Evolutionary conservation across 2,888 invertebrate species (phyloP), one percentile per base, ranked within the genome.

Genomic region (Sinotaia quadrata): DNA sequence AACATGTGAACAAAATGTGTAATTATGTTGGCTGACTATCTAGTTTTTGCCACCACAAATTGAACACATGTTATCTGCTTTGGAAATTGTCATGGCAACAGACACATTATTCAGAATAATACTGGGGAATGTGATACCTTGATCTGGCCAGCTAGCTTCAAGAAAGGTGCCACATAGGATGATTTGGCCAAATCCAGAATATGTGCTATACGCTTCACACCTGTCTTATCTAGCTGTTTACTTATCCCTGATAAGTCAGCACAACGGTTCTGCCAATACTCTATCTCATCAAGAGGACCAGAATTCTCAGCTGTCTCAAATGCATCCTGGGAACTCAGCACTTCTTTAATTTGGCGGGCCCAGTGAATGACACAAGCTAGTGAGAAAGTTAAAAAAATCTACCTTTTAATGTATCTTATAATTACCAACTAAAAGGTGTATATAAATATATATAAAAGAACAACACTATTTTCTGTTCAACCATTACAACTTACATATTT

Each of bases 341-440:
- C 93, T 0, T 94, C 92, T 81, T 94, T 92, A 75, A 96, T 94
- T 89, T 96, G 95, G 74, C 93, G 92, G 0, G 93, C 94, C 96
- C 96, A 96, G 84, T 94, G 92, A 7, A 94, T 93, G 84, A 89
- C 87, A 29, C 87, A 84, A 73, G 87, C 88, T 88, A 70, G 29
- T 27, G 5, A 52, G 29, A 21, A 21, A n/a, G n/a, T n/a, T n/a
- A n/a, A n/a, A n/a, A n/a, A n/a, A n/a, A n/a, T n/a, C n/a, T n/a
- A n/a, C n/a, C n/a, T n/a, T n/a, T n/a, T n/a, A n/a, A n/a, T n/a
- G n/a, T n/a, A n/a, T n/a, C n/a, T n/a, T n/a, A n/a, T n/a, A n/a
- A n/a, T n/a, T n/a, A n/a, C n/a, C n/a, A n/a, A n/a, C n/a, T n/a
- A n/a, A n/a, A n/a, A n/a, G n/a, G n/a, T n/a, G n/a, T n/a, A n/a